Conservation (phyloP, 1,140 invertebrate species). For the Ceratoteleas bidentatus region DNA sequence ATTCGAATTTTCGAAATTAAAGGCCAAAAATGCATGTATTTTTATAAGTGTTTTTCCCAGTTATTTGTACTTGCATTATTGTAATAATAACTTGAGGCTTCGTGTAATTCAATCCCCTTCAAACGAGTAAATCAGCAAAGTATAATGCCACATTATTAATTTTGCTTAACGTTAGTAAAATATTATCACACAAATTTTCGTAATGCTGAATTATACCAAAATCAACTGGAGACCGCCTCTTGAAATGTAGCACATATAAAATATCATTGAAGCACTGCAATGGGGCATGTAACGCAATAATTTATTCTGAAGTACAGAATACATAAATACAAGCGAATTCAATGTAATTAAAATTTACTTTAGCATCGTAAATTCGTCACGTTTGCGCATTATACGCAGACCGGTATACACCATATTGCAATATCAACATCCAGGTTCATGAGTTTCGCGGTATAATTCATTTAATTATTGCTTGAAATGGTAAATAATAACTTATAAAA, state of each 20-base stretch:
- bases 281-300: constrained; percentile 33
- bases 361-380: constrained; percentile 61
- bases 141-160: constrained; percentile 21
- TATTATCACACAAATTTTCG: constrained; percentile 18
- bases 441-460: constrained; percentile 19
- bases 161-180: constrained; percentile 24
- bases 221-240: constrained; percentile 20
- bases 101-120: too few species aligned
- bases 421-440: constrained; percentile 30
- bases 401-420: constrained; percentile 21
- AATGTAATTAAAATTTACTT: constrained; percentile 64
- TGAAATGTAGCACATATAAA: constrained; percentile 25
- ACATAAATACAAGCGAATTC: constrained; percentile 49
- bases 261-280: constrained; percentile 39
- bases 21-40: too few species aligned
- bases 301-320: constrained; percentile 48
- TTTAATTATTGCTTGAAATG: constrained; percentile 28
- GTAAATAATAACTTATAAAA: constrained; percentile 13
- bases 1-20: too few species aligned
- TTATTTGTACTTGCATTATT: too few species aligned
- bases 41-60: too few species aligned
- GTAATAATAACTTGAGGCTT: background rate
- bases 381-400: constrained; percentile 31
- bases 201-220: constrained; percentile 20
- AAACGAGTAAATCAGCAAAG: background rate